Base-by-base conservation (phyloP, 2,797 vertebrate species). In the Acipenser oxyrinchus region DNA sequence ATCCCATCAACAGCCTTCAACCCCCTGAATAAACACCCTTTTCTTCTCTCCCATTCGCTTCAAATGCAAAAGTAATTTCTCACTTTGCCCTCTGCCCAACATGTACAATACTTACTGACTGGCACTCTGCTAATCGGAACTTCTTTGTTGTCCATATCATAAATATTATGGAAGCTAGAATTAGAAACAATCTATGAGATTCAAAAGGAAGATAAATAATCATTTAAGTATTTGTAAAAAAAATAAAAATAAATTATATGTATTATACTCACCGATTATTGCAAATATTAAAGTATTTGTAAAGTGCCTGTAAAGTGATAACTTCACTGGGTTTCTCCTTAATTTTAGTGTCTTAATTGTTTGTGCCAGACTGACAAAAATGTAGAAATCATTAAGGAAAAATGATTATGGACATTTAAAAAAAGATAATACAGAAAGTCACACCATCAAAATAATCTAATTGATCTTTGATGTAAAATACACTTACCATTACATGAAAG, bases 281-380 rank as follows among this genome's bases (percentile, higher is more conserved):
- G 93, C 92, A 73, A 94, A 92, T 77, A 94, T 89, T 13, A 95
- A 79, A 0, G 92, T 94, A 79, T 94, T 95, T 71, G 92, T 93
- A 69, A 95, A 95, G 77, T 95, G 93, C 63, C 92, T 87, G 75
- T 95, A 95, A 51, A 94, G 86, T 51, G 93, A 94, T 70, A 94
- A 75, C 77, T 95, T 95, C 76, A 94, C 87, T 0, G 88, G 89
- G 77, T 95, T 95, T 84, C 89, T 91, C 74, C 93, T 87, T 75
- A 94, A 84, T 72, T 93, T 93, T 60, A 95, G 84, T 9, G 89
- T 94, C 79, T 93, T 94, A 81, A 95, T 92, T 67, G 93, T 95
- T 88, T 94, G 93, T 77, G 93, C 93, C 74, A 94, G 78, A 73
- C 93, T 95, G 77, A 95, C 89, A 77, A 95, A 94, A 81, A 94